Percentiles rank a stretch among this genome's conserved stretches.
These are phyloP conservation scores for Ardeotis arabs DNA, from an alignment of 2,113 vertebrate species.

Conservation along the genomic window DNA sequence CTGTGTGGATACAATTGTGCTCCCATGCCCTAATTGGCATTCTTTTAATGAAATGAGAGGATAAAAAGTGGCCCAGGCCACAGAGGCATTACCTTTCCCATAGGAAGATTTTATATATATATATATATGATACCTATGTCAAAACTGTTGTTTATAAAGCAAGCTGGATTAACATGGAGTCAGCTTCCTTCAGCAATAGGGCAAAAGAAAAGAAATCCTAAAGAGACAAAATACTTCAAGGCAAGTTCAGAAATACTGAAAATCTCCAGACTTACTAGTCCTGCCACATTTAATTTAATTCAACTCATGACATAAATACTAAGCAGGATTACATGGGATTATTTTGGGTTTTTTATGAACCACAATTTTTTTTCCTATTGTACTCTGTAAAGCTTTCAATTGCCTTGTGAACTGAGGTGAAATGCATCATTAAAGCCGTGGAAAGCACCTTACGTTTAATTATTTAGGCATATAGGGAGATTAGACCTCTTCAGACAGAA, in stretches of 20 bases:
- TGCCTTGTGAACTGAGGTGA: slow-evolving; percentile 10
- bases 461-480: slow-evolving; percentile 38
- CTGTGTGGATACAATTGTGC: background rate
- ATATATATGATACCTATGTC: background rate
- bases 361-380: slow-evolving; percentile 52
- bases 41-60: slow-evolving; percentile 3
- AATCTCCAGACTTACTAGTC: slow-evolving; percentile 71
- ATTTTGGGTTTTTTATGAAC: slow-evolving; percentile 20
- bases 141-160: slow-evolving; percentile 56
- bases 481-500: background rate
- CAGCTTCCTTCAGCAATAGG: slow-evolving; percentile 55
- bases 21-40: slow-evolving; percentile 12
- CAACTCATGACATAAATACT: slow-evolving; percentile 65
- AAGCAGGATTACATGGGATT: slow-evolving; percentile 50
- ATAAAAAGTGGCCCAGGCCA: background rate
- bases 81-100: background rate
- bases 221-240: slow-evolving; percentile 72
- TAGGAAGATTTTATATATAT: background rate
- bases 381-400: slow-evolving; percentile 32
- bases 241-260: slow-evolving; percentile 62
- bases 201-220: slow-evolving; percentile 50
- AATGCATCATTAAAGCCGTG: slow-evolving; percentile 55
- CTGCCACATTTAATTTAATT: slow-evolving; percentile 74
- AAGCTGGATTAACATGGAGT: slow-evolving; percentile 67
- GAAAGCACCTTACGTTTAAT: slow-evolving; percentile 53